A percentile compares a stretch with the other conserved stretches of the same genome.
phyloP scores from a whole-genome alignment of 2,888 invertebrate species.

The Aethes cnicana region DNA sequence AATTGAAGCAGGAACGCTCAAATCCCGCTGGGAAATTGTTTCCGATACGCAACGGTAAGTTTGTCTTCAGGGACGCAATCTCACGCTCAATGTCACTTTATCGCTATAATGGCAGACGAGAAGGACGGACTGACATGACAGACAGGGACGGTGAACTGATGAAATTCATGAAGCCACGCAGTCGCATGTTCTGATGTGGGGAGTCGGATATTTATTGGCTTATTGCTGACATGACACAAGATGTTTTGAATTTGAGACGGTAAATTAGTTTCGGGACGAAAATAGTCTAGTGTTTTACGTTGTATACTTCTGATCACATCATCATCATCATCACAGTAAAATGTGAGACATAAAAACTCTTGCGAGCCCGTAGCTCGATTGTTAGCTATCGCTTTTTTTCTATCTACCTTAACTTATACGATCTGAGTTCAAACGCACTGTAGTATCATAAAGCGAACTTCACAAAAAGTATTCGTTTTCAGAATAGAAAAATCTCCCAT shows the following conservation, averaged over 20 bases:
- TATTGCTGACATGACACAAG: constrained; percentile 30
- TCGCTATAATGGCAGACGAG: constrained; percentile 69
- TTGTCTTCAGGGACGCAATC: constrained; percentile 53
- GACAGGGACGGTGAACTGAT: constrained; percentile 49
- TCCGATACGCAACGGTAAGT: constrained; percentile 25
- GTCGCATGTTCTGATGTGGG: constrained; percentile 51
- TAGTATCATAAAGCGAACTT: too few relatives aligned
- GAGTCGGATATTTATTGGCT: constrained; percentile 35
- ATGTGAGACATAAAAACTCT: too few relatives aligned
- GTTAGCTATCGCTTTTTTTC: too few relatives aligned
- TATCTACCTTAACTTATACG: too few relatives aligned
- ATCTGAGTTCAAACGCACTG: too few relatives aligned
- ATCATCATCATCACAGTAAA: too few relatives aligned
- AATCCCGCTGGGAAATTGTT: constrained; percentile 31
- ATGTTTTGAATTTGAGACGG: neutral
- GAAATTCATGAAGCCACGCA: constrained; percentile 67
- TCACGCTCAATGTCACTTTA: constrained; percentile 76
- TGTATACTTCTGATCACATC: too few relatives aligned
- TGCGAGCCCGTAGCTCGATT: too few relatives aligned
- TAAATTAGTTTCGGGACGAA: too few relatives aligned
- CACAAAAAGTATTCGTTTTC: too few relatives aligned
- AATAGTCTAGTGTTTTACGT: too few relatives aligned
- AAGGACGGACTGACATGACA: constrained; percentile 39
- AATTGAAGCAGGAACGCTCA: constrained; percentile 31
- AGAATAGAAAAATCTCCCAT: too few relatives aligned